Evolutionary conservation across 2,888 invertebrate species (phyloP).

Genomic region (Drosophila barbarae): DNA sequence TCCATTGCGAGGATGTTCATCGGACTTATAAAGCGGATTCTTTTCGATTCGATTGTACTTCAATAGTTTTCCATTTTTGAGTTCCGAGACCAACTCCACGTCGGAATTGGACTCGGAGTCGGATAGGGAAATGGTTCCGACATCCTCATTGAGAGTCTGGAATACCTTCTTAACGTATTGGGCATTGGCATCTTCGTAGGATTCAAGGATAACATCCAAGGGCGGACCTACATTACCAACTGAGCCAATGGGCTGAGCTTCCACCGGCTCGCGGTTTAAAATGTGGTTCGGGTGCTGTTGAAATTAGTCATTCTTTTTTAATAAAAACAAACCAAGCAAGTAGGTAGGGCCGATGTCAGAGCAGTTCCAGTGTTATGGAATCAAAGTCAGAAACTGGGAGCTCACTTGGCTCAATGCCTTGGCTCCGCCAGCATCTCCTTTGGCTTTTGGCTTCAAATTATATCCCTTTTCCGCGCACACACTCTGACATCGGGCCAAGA

Average conservation of each 20-base stretch:
- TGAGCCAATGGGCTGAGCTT: not conserved
- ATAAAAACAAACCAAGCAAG: not conserved
- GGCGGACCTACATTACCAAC: not conserved
- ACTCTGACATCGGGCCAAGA: constrained; percentile 9
- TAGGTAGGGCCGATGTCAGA: constrained; percentile 1
- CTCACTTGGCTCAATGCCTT: not conserved
- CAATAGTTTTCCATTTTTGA: not conserved
- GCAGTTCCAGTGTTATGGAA: constrained; percentile 1
- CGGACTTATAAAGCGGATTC: not conserved
- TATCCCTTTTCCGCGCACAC: not conserved
- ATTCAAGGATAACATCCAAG: not conserved
- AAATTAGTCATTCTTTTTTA: not conserved
- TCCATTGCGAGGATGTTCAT: not conserved
- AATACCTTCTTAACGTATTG: not conserved
- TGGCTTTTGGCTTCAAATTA: no score
- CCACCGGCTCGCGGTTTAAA: not conserved
- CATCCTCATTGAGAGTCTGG: not conserved
- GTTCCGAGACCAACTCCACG: not conserved
- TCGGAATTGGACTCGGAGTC: not conserved
- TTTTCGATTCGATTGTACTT: no score
- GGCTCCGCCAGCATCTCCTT: no score
- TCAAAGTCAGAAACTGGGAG: constrained; percentile 1
- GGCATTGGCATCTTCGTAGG: not conserved
- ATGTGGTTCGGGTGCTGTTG: not conserved
- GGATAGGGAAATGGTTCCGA: not conserved